These are phyloP conservation scores for Eufriesea mexicana DNA, from an alignment of 1,140 invertebrate species.

Conservation along the genomic window DNA sequence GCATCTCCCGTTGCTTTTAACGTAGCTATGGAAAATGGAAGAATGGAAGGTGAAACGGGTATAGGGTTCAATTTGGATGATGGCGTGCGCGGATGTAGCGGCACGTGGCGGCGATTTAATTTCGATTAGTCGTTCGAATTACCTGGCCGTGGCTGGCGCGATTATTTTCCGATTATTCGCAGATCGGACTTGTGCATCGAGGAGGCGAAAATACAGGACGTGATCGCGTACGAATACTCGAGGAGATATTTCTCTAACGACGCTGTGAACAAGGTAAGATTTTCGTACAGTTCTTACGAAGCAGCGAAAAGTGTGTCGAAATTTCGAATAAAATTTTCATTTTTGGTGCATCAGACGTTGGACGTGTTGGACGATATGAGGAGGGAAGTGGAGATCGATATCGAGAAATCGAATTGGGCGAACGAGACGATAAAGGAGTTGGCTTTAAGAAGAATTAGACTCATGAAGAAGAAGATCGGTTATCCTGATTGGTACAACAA, in stretches of 20 bases:
- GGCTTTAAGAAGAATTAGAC: background rate
- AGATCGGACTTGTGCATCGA: background rate
- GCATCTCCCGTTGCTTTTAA: background rate
- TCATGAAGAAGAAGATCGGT: background rate
- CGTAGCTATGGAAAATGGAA: no score
- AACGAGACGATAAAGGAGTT: background rate
- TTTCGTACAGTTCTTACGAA: background rate
- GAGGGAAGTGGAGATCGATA: background rate
- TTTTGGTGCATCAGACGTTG: background rate
- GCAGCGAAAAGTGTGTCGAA: background rate
- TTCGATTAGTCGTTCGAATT: conserved; percentile 4
- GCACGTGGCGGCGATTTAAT: conserved; percentile 12
- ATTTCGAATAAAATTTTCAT: background rate
- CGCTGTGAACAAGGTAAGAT: background rate
- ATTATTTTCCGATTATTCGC: conserved; percentile 10
- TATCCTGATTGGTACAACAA: conserved; percentile 12
- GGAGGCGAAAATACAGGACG: background rate
- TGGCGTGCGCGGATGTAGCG: background rate
- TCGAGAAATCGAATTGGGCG: background rate
- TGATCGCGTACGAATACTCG: background rate
- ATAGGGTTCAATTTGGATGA: background rate
- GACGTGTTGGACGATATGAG: background rate
- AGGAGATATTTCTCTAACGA: background rate
- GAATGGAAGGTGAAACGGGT: background rate
- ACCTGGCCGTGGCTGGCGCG: background rate